These are phyloP conservation scores for Hypotaenidia okinawae DNA, from an alignment of 2,797 vertebrate species.

Conservation along the genomic window DNA sequence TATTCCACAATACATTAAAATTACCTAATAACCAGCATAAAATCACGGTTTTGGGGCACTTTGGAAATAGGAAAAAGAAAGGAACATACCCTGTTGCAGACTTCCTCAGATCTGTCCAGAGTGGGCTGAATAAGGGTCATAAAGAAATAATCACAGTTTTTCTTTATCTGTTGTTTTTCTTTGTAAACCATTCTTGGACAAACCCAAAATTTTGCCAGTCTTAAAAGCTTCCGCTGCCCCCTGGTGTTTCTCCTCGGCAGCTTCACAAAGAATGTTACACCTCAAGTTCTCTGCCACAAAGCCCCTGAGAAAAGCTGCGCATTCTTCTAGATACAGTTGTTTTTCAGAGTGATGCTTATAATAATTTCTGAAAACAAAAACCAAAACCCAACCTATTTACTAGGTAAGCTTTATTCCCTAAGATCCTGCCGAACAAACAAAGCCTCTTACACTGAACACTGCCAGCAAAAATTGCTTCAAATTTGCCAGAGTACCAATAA, in stretches of 20 bases:
- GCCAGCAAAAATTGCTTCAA: not conserved
- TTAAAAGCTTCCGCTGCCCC: not conserved
- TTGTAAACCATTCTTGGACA: not conserved
- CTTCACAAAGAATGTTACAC: not conserved
- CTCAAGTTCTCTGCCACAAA: not conserved
- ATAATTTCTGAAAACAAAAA: not conserved
- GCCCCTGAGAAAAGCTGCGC: accelerated
- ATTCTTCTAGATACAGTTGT: not conserved
- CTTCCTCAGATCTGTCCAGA: not conserved
- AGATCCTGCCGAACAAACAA: not conserved
- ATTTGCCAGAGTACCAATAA: not conserved
- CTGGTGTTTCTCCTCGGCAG: not conserved
- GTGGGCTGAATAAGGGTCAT: not conserved
- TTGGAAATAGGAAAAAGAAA: not conserved
- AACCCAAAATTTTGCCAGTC: not conserved
- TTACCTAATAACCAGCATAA: not conserved
- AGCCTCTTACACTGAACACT: not conserved
- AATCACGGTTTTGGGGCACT: not conserved
- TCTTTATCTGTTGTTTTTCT: not conserved
- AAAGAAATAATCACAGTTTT: not conserved
- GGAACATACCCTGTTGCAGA: not conserved
- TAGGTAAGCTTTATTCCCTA: not conserved
- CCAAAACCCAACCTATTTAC: not conserved
- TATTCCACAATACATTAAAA: not conserved
- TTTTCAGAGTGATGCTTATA: not conserved